Evolutionary conservation across 2,797 vertebrate species (phyloP).

Genomic region (Monodelphis domestica): DNA sequence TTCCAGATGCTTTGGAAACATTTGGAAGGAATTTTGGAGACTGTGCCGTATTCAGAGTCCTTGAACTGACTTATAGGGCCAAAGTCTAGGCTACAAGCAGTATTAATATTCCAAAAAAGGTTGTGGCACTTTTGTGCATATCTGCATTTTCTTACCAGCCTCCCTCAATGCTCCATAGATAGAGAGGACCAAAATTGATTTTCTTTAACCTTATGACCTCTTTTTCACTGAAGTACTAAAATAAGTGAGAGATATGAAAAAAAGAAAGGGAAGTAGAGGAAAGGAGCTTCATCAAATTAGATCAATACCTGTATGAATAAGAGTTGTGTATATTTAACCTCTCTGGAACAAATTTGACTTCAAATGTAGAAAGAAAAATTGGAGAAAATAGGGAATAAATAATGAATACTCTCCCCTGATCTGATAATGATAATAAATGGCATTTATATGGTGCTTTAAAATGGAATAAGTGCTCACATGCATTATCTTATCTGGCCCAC

Average conservation of each 20-base stretch:
- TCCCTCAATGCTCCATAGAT: neutral
- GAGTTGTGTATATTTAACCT: neutral
- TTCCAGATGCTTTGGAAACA: neutral
- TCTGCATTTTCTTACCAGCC: neutral
- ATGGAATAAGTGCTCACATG: neutral
- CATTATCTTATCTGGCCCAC: neutral
- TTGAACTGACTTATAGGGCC: neutral
- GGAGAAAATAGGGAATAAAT: neutral
- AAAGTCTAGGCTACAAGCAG: too few species aligned
- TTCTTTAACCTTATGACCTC: neutral
- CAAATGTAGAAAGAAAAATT: conserved; percentile 17
- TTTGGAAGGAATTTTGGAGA: neutral
- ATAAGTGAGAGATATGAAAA: neutral
- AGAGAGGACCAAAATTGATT: neutral
- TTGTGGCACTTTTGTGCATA: neutral
- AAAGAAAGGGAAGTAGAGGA: neutral
- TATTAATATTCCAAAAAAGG: too few species aligned
- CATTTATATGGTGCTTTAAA: neutral
- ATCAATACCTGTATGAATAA: conserved; percentile 12
- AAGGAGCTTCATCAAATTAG: neutral
- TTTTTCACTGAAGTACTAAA: neutral
- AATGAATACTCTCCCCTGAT: neutral
- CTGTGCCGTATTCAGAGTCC: neutral
- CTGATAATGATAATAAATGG: neutral
- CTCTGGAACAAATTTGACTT: conserved; percentile 11